Evolutionary conservation across 2,797 vertebrate genomes (phyloP), one percentile per base, ranked within the genome.

Genomic region (Siniperca obscura): DNA sequence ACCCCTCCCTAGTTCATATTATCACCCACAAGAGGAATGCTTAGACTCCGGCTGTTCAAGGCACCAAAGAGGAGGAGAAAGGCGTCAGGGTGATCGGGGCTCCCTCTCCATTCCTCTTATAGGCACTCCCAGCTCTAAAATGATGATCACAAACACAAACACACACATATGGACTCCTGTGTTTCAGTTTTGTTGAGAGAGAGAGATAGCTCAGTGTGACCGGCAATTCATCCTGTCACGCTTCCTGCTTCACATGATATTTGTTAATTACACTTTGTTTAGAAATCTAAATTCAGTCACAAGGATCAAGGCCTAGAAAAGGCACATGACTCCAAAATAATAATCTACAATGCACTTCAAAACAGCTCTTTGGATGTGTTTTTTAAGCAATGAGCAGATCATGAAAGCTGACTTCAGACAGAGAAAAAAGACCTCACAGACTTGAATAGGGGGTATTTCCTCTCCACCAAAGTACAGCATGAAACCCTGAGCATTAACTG

Each of bases 11-110:
- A 57, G 44, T 74, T 87, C 91, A 83, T 74, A 94, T 94, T 94
- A 95, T 94, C 95, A 95, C 94, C 94, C 90, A 90, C 88, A 76
- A 81, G 92, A 94, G 95, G 95, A 96, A 96, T 96, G 93, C 90
- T 7, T 85, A 92, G 91, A 91, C 92, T 94, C 85, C 72, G 46
- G 80, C 85, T 66, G 88, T 91, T 82, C 84, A 77, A 90, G 82
- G 90, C 89, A 79, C 79, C 78, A 21, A 44, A 42, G 82, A 74
- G 81, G 46, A 76, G 72, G 79, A 73, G 76, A 70, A 6, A 10
- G 59, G 2, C 57, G 16, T 14, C 71, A 81, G 80, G 81, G 55
- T n/a, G 16, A 50, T 30, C 8, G 3, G 83, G 74, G 61, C 79
- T 76, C 36, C 82, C 46, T 75, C 76, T 78, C 70, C 44, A 68